Conservation (phyloP, 2,113 vertebrate genomes). For the Strix uralensis region DNA sequence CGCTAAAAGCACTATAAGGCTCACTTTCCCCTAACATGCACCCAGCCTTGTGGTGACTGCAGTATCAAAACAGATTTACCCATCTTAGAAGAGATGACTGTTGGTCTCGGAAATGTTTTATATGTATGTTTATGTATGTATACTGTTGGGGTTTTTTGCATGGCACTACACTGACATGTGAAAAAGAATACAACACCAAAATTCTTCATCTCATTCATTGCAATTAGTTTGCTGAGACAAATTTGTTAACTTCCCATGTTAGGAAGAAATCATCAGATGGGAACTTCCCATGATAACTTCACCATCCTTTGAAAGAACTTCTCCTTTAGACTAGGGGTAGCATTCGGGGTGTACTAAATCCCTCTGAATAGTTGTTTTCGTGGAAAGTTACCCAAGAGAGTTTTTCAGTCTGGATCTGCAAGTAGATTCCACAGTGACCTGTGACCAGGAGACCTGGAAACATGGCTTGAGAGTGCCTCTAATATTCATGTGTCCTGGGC, state of each 20-base stretch:
- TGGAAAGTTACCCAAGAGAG: not conserved
- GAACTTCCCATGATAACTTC: not conserved
- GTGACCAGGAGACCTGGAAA: not conserved
- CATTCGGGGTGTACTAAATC: not conserved
- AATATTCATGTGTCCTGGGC: not conserved
- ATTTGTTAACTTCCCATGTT: not conserved
- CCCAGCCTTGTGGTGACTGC: not conserved
- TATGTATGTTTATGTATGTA: not conserved
- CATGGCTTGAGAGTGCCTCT: not conserved
- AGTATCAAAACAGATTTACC: not conserved
- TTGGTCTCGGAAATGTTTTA: not conserved
- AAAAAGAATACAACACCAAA: not conserved
- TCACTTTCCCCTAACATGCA: not conserved
- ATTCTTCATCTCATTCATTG: not conserved
- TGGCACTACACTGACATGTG: not conserved
- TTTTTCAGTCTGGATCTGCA: not conserved
- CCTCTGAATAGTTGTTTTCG: not conserved
- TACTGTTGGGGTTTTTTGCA: not conserved
- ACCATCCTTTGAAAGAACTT: not conserved
- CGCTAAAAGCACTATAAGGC: not conserved
- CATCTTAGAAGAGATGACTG: not conserved
- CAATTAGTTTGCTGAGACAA: not conserved
- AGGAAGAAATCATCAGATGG: not conserved
- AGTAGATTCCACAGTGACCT: not conserved
- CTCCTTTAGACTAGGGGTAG: not conserved